A percentile compares a stretch with the other conserved stretches of the same genome.
phyloP scores from a whole-genome alignment of 2,797 vertebrate genomes.

The Clamator glandarius region DNA sequence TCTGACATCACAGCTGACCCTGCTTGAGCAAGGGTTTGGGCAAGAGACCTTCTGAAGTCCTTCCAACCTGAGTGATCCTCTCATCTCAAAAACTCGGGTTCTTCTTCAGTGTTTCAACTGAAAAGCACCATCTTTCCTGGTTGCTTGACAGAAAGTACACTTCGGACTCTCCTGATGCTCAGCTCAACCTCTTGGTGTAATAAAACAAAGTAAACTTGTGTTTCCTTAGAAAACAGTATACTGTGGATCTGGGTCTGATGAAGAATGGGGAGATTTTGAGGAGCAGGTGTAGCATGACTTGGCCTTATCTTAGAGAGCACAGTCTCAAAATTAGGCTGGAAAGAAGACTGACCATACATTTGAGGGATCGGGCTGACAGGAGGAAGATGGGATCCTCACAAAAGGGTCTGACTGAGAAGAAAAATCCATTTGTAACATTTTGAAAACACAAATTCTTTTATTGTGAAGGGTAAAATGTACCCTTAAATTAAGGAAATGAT shows the following conservation, averaged over 20 bases:
- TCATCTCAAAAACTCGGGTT: neutral
- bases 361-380: neutral
- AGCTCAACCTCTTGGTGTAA: neutral
- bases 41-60: neutral
- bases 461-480: neutral
- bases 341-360: neutral
- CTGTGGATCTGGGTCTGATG: neutral
- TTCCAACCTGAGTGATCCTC: neutral
- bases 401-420: neutral
- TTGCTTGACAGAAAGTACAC: neutral
- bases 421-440: neutral
- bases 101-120: neutral
- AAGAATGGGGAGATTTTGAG: neutral
- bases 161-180: neutral
- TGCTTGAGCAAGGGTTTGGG: neutral
- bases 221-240: rapidly evolving
- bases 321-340: neutral
- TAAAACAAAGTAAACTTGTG: neutral
- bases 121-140: neutral
- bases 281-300: neutral
- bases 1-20: neutral
- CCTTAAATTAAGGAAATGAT: neutral
- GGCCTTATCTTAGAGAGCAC: neutral
- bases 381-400: neutral
- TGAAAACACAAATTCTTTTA: neutral